These are phyloP conservation scores for Halocynthia aurantium DNA, from an alignment of 23 tunicate genomes.

Conservation along the genomic window DNA sequence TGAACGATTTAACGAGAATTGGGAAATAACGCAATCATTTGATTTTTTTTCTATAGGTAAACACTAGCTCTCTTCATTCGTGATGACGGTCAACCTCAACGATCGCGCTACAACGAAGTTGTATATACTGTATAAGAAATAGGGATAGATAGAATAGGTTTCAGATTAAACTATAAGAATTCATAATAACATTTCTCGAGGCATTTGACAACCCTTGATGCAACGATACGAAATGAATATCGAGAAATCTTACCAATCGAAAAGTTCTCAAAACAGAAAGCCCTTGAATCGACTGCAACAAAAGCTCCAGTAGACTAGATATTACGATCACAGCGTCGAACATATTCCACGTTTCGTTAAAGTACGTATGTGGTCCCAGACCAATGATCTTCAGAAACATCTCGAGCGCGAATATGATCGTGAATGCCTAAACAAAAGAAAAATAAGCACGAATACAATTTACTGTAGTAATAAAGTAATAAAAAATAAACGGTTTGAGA, in stretches of 20 bases:
- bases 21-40: too few relatives aligned
- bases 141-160: too few relatives aligned
- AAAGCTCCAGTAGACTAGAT: conserved; percentile 74
- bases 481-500: neutral
- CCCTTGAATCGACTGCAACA: conserved; percentile 40
- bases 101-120: too few relatives aligned
- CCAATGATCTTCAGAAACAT: conserved; percentile 92
- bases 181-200: too few relatives aligned
- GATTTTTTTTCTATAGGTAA: too few relatives aligned
- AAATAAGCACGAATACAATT: neutral
- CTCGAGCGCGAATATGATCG: conserved; percentile 80
- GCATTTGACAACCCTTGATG: too few relatives aligned
- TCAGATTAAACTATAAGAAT: too few relatives aligned
- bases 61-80: too few relatives aligned
- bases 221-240: neutral
- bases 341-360: conserved; percentile 73
- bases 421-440: conserved; percentile 65
- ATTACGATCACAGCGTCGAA: conserved; percentile 87
- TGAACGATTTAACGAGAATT: too few relatives aligned
- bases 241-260: conserved; percentile 54
- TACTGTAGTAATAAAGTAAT: neutral
- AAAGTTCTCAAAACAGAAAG: conserved; percentile 71
- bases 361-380: conserved; percentile 84
- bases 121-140: too few relatives aligned
- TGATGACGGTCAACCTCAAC: too few relatives aligned